Conservation (phyloP, 2,888 invertebrate genomes). For the Rapana venosa region DNA sequence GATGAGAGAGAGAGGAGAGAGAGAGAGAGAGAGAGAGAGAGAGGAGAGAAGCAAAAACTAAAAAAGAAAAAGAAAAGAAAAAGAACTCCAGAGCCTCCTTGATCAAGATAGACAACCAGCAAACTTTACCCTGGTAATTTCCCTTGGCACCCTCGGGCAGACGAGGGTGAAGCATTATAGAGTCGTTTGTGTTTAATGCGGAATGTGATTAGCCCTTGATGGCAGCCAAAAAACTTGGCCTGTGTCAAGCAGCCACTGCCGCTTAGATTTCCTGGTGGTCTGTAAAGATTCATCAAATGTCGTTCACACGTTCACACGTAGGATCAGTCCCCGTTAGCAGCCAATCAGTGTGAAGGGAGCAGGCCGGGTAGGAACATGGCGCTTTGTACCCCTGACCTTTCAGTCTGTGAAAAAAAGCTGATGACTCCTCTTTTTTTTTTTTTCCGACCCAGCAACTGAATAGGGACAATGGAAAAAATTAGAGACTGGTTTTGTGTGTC, state of each 20-base stretch:
- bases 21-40: background rate
- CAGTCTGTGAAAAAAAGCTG: slow-evolving; percentile 21
- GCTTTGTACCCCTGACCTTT: background rate
- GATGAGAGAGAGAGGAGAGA: background rate
- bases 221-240: slow-evolving; percentile 5
- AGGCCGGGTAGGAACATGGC: background rate
- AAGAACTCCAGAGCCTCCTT: background rate
- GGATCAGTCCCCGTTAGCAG: slow-evolving; percentile 7
- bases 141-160: slow-evolving; percentile 30
- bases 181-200: slow-evolving; percentile 34
- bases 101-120: slow-evolving; percentile 38
- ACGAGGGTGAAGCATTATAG: slow-evolving; percentile 28
- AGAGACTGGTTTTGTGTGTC: background rate
- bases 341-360: slow-evolving; percentile 7
- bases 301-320: slow-evolving; percentile 1
- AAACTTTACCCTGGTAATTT: slow-evolving; percentile 20
- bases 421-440: background rate
- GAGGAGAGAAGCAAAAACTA: background rate
- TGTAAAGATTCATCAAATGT: slow-evolving; percentile 31
- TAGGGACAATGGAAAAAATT: background rate
- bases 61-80: background rate
- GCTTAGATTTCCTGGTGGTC: background rate
- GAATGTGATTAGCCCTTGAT: slow-evolving; percentile 29
- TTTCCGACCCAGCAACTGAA: background rate
- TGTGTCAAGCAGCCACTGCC: background rate